phyloP scores from a whole-genome alignment of 92 coral and sea anemone genomes.

The Epizoanthus ramosus region DNA sequence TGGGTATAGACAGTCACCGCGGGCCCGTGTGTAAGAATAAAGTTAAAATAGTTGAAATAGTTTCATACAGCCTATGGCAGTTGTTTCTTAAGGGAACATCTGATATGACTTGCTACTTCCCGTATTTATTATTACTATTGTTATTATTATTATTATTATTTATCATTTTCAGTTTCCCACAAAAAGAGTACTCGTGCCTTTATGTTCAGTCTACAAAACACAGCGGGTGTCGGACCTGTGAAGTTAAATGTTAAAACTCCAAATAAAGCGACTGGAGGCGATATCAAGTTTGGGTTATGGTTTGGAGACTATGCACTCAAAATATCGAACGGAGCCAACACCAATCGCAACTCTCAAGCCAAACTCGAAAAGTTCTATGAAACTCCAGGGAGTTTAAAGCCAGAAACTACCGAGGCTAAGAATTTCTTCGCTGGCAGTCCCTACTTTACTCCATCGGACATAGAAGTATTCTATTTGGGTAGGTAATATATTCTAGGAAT shows the following conservation, averaged over 20 bases:
- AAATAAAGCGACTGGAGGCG: not conserved
- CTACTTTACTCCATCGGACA: constrained; percentile 14
- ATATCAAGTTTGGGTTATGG: not conserved
- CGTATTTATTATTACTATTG: too few species aligned
- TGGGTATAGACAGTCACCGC: too few species aligned
- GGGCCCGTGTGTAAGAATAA: too few species aligned
- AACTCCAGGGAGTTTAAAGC: not conserved
- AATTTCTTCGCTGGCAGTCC: constrained; percentile 14
- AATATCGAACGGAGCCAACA: not conserved
- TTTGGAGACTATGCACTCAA: not conserved
- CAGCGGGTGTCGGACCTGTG: constrained; percentile 13
- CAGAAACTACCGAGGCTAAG: not conserved
- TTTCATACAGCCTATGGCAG: too few species aligned
- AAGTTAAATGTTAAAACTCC: not conserved
- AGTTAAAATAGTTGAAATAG: too few species aligned
- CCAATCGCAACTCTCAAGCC: not conserved
- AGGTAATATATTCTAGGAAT: not conserved
- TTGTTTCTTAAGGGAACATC: not conserved
- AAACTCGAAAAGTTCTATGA: not conserved
- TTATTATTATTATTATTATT: too few species aligned
- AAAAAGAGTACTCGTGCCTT: constrained; percentile 2
- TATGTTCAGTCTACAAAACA: constrained; percentile 20
- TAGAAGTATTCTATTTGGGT: constrained; percentile 22
- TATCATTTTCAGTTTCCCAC: not conserved
- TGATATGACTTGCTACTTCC: not conserved